Evolutionary conservation across 2,797 vertebrate species (phyloP), one percentile per base, ranked within the genome.

Genomic region (Pterois miles): DNA sequence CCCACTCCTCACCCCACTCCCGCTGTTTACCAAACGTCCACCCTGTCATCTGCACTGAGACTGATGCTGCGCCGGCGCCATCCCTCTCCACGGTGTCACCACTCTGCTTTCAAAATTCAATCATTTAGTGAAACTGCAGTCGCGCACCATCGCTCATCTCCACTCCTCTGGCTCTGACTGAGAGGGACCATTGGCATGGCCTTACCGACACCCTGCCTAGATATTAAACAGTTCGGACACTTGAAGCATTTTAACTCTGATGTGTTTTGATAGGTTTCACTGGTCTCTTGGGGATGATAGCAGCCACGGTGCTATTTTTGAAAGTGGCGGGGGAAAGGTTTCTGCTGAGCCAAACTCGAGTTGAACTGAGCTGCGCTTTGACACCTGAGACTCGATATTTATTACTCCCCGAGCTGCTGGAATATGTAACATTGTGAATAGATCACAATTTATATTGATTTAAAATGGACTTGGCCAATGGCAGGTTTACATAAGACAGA

Each of bases 101-200:
- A 65, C 80, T 85, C 84, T 66, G 78, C 86, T 85, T 89, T 92
- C 89, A 92, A 90, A 92, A 93, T 94, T 90, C 88, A 92, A 91
- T 95, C 88, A 92, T 92, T 92, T 90, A 80, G 81, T 88, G 86
- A 87, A 90, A 88, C 83, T 76, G 88, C 86, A 57, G 75, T 83
- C 53, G 29, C 53, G 81, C 79, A 62, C 81, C 86, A 81, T 91
- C 84, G 83, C 84, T 89, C 85, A 85, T 86, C 82, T 79, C 75
- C 64, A 33, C 82, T 74, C 66, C 80, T 76, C 82, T 71, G 80
- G 73, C 76, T 88, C 86, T 76, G 81, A 78, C 65, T 75, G 81
- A 86, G 84, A 79, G 74, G 31, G 81, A 78, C 81, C 71, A 48
- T 78, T 88, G 88, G 82, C 83, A 76, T 54, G 65, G 73, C 83